Evolutionary conservation across 2,113 vertebrate species (phyloP), one percentile per base, ranked within the genome.

Genomic region (Phalacrocorax aristotelis): DNA sequence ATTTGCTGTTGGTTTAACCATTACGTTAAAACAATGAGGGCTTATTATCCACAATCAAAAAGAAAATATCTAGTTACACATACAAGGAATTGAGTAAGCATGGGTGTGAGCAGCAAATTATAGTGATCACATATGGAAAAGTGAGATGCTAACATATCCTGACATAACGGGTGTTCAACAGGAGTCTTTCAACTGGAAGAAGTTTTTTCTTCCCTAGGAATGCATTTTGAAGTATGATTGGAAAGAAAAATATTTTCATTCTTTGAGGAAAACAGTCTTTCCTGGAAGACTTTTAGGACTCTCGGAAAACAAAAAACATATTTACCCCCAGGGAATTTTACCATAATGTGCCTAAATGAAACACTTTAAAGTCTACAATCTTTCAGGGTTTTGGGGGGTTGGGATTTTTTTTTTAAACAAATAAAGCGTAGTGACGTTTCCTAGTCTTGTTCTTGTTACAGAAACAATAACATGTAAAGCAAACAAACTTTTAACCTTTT

Each of bases 171-270:
- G 13, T 49, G 49, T 49, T 58, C 65, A 94, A 83, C 9, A 60
- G 64, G 18, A 85, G 7, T 23, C 62, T 80, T 75, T 62, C 5
- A 75, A 40, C 46, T 51, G 44, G 7, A 84, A 78, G 75, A 52
- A 66, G 70, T 13, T 68, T 87, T 66, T 27, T 55, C 75, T 92
- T 96, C 52, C 60, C 9, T 1, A 49, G 34, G n/a, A 44, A 93
- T 94, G 55, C 10, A n/a, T 65, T 95, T 93, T 70, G 19, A 97
- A 91, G 18, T 48, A 26, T 91, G 29, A 6, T 23, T 95, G n/a
- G 36, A 94, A 66, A 66, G 26, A 51, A 80, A 97, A 94, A 83
- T 66, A 95, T 89, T 92, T 94, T 70, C 10, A 84, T 93, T 94
- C 85, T 49, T 62, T 79, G 36, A n/a, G 18, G 49, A 80, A 79